These are phyloP conservation scores for Galaxea fascicularis DNA, from an alignment of 92 coral and sea anemone genomes.

Conservation along the genomic window DNA sequence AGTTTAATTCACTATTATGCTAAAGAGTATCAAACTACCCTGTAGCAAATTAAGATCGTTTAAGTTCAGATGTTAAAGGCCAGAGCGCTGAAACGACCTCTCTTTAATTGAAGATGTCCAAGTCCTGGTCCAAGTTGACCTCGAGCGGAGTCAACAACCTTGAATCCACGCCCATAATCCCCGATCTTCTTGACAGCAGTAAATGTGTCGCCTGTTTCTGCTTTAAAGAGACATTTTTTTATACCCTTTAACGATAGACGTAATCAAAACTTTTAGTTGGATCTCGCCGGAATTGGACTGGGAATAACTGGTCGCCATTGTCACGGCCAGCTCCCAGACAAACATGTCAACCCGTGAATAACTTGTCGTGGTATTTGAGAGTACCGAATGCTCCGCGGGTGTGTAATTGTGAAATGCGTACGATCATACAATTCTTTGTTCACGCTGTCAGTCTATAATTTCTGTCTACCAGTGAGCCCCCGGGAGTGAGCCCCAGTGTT, in stretches of 20 bases:
- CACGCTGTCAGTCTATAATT: slow-evolving; percentile 25
- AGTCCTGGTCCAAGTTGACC: too few species aligned
- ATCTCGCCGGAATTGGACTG: slow-evolving; percentile 35
- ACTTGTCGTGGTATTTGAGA: slow-evolving; percentile 5
- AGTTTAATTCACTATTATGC: too few species aligned
- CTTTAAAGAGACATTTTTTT: slow-evolving; percentile 32
- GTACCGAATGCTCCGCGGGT: slow-evolving; percentile 21
- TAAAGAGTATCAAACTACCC: slow-evolving; percentile 16
- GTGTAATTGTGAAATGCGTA: slow-evolving; percentile 3
- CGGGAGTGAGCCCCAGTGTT: not conserved
- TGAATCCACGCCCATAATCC: slow-evolving; percentile 29
- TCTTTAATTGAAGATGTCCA: slow-evolving; percentile 30
- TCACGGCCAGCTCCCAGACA: slow-evolving; percentile 13
- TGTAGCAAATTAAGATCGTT: slow-evolving; percentile 12
- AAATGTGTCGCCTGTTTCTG: slow-evolving; percentile 33
- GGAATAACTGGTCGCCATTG: slow-evolving; percentile 35
- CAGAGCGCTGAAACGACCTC: slow-evolving; percentile 41
- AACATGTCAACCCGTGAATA: slow-evolving; percentile 13
- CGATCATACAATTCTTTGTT: slow-evolving; percentile 21
- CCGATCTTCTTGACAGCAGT: slow-evolving; percentile 40
- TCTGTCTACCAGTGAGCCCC: slow-evolving; percentile 8
- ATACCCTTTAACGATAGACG: slow-evolving; percentile 24
- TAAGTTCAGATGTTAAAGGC: slow-evolving; percentile 29
- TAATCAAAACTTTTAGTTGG: slow-evolving; percentile 23
- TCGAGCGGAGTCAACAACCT: slow-evolving; percentile 36